phyloP scores from a whole-genome alignment of 2,113 vertebrate species.

The Dicentrarchus labrax region DNA sequence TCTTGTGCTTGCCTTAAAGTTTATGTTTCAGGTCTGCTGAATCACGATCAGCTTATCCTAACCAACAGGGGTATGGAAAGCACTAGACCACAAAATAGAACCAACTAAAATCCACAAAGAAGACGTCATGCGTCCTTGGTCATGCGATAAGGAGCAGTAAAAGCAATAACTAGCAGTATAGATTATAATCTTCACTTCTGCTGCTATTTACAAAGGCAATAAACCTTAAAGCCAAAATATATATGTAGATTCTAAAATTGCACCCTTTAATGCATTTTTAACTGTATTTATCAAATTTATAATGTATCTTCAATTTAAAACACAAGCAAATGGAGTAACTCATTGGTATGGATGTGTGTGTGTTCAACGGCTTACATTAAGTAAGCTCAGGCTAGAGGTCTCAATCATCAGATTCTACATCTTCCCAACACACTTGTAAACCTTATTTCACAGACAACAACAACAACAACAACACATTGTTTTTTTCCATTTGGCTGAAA shows the following conservation, averaged over 20 bases:
- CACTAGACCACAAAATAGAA: conserved; percentile 77
- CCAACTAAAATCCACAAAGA: conserved; percentile 73
- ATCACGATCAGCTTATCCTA: conserved; percentile 78
- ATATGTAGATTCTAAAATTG: neutral
- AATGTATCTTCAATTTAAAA: neutral
- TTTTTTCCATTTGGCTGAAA: neutral
- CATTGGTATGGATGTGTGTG: neutral
- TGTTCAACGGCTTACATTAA: conserved; percentile 17
- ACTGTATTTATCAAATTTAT: conserved; percentile 1
- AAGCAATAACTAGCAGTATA: conserved; percentile 60
- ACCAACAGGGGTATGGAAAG: conserved; percentile 59
- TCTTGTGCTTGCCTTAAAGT: conserved; percentile 68
- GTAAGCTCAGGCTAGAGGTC: conserved; percentile 18
- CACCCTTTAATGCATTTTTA: neutral
- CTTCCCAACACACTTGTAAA: conserved; percentile 6
- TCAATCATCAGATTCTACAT: conserved; percentile 39
- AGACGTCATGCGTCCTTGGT: conserved; percentile 61
- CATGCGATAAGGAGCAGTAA: conserved; percentile 69
- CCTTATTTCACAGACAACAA: neutral
- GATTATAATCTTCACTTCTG: conserved; percentile 62
- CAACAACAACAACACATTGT: neutral
- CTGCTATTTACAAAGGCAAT: conserved; percentile 46
- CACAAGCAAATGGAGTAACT: neutral
- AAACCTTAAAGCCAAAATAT: conserved; percentile 13
- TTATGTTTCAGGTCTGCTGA: conserved; percentile 76